These are phyloP conservation scores for Helicoverpa armigera DNA, from an alignment of 1,140 invertebrate species.

Conservation along the genomic window DNA sequence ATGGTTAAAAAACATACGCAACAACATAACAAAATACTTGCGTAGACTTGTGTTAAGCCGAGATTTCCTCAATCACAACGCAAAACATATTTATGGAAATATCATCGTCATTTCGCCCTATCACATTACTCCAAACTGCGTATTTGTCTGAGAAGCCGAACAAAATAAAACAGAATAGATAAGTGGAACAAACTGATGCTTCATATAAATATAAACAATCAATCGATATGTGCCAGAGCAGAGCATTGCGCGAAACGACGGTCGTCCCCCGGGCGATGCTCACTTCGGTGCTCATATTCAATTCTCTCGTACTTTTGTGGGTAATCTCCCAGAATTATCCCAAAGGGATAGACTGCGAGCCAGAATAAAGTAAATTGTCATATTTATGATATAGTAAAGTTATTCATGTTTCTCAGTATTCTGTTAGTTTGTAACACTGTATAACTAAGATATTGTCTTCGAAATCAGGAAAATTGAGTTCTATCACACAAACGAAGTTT, in stretches of 20 bases:
- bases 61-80: no score
- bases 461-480: no score
- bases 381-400: background rate
- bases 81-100: no score
- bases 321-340: slow-evolving; percentile 33
- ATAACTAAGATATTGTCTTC: no score
- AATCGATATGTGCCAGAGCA: slow-evolving; percentile 12
- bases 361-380: background rate
- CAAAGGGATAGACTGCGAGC: background rate
- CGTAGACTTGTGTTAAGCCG: no score
- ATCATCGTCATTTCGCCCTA: no score
- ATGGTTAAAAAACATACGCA: no score
- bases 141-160: background rate
- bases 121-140: background rate
- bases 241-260: slow-evolving; percentile 1
- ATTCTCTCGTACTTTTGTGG: slow-evolving; percentile 32
- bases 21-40: no score
- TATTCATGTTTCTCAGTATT: background rate
- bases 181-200: background rate
- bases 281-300: slow-evolving; percentile 27
- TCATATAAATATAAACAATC: slow-evolving; percentile 17
- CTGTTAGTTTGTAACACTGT: no score
- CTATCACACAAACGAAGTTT: background rate
- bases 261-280: background rate
- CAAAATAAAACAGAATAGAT: background rate